Base-by-base conservation (phyloP, 1,140 invertebrate species). In the Glossosoma conforme region DNA sequence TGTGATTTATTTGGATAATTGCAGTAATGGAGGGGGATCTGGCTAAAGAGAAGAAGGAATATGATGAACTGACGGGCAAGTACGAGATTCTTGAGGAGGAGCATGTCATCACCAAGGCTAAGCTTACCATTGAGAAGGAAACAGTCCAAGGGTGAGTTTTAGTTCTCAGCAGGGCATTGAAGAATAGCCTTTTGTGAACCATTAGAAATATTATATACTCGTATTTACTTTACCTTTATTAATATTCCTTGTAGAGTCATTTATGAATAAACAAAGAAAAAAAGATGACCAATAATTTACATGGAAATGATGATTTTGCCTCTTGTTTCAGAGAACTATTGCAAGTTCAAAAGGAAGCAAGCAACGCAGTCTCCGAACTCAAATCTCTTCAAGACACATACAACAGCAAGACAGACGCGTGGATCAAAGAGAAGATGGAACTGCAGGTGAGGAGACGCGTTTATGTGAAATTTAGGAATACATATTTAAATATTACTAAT, bases 61-160 rank as follows among this genome's bases (percentile, higher is more conserved):
- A 86, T 65, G 83, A 89, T 52, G 87, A 91, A 56, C 69, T 93
- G 5, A 89, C 85, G 19, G 73, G 76, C 2, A 89, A 87, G 65
- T 89, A 91, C 66, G 88, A 89, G 61, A 75, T 86, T 49, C 68
- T 93, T n/a, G 83, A 85, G 62, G 87, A 91, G 65, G 87, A 91
- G 62, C 86, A 87, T 56, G 84, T 89, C 0, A 77, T 86, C 0
- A 83, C 83, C 40, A 91, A 90, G 66, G 80, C 85, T 11, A 78
- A 86, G 67, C 68, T 89, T 1, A 84, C 86, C 3, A 82, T 81
- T 25, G 86, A 91, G 65, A 90, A 87, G 59, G 82, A 90, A 74
- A 77, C 77, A 57, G 70, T 69, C 3, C 70, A 75, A 62, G 69
- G 70, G 77, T 78, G 68, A 61, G 50, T 54, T 51, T 36, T 15